Conservation (phyloP, 2,113 vertebrate species). For the Cariama cristata region DNA sequence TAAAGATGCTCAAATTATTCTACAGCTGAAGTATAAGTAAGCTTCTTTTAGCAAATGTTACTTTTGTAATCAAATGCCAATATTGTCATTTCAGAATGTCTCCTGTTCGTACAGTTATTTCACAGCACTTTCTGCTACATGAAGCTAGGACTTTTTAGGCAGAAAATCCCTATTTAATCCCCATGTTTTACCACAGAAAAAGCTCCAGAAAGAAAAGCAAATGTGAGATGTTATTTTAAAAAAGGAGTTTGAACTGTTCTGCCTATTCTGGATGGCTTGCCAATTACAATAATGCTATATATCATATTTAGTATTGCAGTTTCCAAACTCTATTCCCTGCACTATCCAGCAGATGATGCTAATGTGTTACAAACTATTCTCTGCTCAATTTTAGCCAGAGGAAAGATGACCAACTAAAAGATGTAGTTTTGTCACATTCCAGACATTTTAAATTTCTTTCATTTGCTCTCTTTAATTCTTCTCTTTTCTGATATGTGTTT, state of each 20-base stretch:
- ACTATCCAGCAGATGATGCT: conserved; percentile 61
- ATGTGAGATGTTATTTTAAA: not conserved
- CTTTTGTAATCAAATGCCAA: not conserved
- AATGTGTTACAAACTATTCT: conserved; percentile 8
- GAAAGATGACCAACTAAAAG: not conserved
- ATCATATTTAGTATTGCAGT: not conserved
- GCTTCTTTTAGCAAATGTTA: not conserved
- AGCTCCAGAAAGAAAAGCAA: not conserved
- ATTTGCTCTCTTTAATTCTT: not conserved
- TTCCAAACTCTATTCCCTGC: not conserved
- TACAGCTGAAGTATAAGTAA: not conserved
- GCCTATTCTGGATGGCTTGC: not conserved
- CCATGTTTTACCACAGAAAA: not conserved
- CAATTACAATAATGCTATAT: not conserved
- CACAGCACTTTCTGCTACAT: not conserved
- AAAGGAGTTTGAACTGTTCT: not conserved
- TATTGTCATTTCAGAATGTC: not conserved
- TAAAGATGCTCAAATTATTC: not conserved
- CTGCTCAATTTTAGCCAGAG: not conserved
- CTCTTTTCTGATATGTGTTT: not conserved
- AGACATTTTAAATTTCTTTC: not conserved
- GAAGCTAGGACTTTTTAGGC: not conserved
- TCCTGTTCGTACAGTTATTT: not conserved
- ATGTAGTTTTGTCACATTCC: not conserved
- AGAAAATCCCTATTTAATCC: not conserved